Base-by-base conservation (phyloP, 2,888 invertebrate species). In the Diarsia brunnea region DNA sequence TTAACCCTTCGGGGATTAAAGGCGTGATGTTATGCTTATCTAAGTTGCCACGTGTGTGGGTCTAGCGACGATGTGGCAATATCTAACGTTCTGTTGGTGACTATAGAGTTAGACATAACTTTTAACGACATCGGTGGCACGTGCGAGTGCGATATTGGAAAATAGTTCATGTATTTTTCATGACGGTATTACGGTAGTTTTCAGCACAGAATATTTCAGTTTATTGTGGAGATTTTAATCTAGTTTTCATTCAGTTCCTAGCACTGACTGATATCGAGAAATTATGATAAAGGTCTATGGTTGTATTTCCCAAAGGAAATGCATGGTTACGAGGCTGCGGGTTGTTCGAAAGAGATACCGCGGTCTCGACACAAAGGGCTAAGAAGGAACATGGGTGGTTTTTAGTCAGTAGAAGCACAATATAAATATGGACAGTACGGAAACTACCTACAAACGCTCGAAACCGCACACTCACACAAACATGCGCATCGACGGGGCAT, bases 111-210 rank as follows among this genome's bases (percentile, higher is more conserved):
- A 1, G 31, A 47, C n/a, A 11, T 24, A 47, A 64, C 43, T 69
- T 70, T 64, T 63, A 69, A 63, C 53, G 47, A 74, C 38, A 19
- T 19, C 7, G 16, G 0, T 27, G 31, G 24, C 70, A 69, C 70
- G 70, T 64, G 74, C 47, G n/a, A 31, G 11, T 16, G n/a, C 3
- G 16, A n/a, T 27, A 53, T 45, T 45, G 27, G 47, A 16, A 3
- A 14, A 10, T 31, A 24, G 27, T 58, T 58, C 16, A 38, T 24
- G 31, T 55, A 24, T 49, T 16, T n/a, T 47, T 21, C 5, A 24
- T 27, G 55, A 43, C 10, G 8, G 24, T 58, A 10, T 31, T 24
- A 55, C 2, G 10, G 19, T 19, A 12, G 19, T 68, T 63, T 75
- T 63, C 27, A 63, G 24, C 1, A 24, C 21, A 16, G 16, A 38